Conservation (phyloP, 2,888 invertebrate species). For the Aspidiotus rigidus region DNA sequence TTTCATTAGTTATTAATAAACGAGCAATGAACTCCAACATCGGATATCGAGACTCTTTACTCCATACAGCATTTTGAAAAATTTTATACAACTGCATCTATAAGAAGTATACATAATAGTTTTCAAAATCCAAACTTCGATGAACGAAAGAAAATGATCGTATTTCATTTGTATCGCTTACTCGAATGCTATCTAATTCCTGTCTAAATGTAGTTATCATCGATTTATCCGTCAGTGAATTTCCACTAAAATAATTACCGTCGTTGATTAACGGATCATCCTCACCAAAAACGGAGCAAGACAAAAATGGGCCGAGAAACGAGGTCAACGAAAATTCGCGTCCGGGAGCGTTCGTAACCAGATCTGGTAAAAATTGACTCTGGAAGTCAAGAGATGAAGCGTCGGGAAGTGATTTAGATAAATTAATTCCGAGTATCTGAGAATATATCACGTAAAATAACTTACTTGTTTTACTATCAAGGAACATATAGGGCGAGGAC, state of each 20-base stretch:
- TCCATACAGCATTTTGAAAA: constrained; percentile 73
- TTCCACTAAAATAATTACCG: constrained; percentile 51
- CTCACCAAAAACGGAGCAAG: constrained; percentile 85
- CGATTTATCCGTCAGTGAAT: constrained; percentile 53
- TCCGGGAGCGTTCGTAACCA: constrained; percentile 62
- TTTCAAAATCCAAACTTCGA: not conserved
- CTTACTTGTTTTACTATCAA: constrained; percentile 52
- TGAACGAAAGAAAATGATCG: not conserved
- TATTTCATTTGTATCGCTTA: constrained; percentile 38
- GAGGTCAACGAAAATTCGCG: constrained; percentile 77
- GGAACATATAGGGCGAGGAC: constrained; percentile 66
- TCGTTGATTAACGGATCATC: constrained; percentile 85
- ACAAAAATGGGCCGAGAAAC: constrained; percentile 84
- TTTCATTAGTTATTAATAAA: constrained; percentile 69
- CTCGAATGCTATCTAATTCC: constrained; percentile 68
- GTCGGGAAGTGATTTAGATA: too few species aligned
- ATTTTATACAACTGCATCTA: constrained; percentile 65
- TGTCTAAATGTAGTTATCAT: constrained; percentile 63
- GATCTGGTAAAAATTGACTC: constrained; percentile 62
- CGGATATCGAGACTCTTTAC: constrained; percentile 66
- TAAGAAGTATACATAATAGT: constrained; percentile 36
- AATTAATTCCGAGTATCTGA: too few species aligned
- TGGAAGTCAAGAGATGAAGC: constrained; percentile 38
- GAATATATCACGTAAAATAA: too few species aligned
- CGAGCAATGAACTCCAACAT: constrained; percentile 71